A percentile compares a stretch with the other conserved stretches of the same genome.
Evolutionary conservation across 2,888 invertebrate species (phyloP).

Genomic region (Oxyscelio sp.): DNA sequence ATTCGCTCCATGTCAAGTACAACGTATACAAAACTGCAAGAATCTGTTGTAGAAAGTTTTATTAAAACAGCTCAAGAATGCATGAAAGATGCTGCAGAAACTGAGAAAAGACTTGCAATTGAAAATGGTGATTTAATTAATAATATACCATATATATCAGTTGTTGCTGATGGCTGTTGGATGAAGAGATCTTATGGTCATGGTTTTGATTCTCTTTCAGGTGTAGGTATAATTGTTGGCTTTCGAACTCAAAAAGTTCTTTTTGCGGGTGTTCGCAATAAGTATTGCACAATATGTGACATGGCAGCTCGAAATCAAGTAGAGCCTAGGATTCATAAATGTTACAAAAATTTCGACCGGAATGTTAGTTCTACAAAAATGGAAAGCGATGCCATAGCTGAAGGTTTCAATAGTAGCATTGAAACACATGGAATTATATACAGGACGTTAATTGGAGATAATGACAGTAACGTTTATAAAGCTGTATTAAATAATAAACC

Average conservation of each 20-base stretch:
- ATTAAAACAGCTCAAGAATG: slow-evolving; percentile 11
- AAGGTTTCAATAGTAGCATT: slow-evolving; percentile 69
- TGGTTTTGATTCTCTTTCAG: slow-evolving; percentile 57
- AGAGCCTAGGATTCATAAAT: slow-evolving; percentile 65
- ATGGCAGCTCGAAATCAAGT: slow-evolving; percentile 28
- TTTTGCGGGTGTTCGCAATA: too few relatives aligned
- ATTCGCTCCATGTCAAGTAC: slow-evolving; percentile 16
- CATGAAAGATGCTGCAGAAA: slow-evolving; percentile 54
- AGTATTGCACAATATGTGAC: slow-evolving; percentile 73
- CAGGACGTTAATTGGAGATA: slow-evolving; percentile 20
- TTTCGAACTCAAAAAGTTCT: slow-evolving; percentile 70
- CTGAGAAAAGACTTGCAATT: slow-evolving; percentile 60
- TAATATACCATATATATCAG: slow-evolving; percentile 62
- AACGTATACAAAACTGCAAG: slow-evolving; percentile 6
- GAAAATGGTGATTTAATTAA: slow-evolving; percentile 53
- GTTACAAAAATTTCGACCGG: too few relatives aligned
- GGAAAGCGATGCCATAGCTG: slow-evolving; percentile 61
- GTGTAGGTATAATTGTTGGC: slow-evolving; percentile 62
- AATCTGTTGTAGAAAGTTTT: slow-evolving; percentile 13
- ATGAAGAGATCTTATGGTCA: slow-evolving; percentile 64
- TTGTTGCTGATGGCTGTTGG: slow-evolving; percentile 59
- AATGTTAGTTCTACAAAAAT: too few relatives aligned
- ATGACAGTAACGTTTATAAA: too few relatives aligned
- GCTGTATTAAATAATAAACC: background rate
- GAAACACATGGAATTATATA: slow-evolving; percentile 55